phyloP scores from a whole-genome alignment of 30 jellyfish, hydroid and myxozoan genomes.

The Hydractinia symbiolongicarpus region DNA sequence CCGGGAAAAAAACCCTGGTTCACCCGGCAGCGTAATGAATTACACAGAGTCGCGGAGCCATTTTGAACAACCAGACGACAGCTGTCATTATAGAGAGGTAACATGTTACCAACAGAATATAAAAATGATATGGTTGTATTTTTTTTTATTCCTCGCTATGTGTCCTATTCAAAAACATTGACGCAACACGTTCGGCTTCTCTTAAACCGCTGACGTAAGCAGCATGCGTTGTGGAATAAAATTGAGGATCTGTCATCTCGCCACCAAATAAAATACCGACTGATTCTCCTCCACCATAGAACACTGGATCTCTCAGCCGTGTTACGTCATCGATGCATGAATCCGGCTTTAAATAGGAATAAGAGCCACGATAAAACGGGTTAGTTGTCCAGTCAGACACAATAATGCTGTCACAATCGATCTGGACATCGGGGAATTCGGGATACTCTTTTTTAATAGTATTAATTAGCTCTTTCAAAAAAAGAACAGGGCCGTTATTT shows the following conservation, averaged over 20 bases:
- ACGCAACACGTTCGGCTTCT: slow-evolving; percentile 13
- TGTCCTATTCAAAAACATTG: too few species aligned
- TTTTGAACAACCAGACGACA: too few species aligned
- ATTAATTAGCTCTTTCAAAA: neutral
- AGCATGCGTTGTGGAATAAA: slow-evolving; percentile 23
- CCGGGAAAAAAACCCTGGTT: too few species aligned
- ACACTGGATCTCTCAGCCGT: slow-evolving; percentile 8
- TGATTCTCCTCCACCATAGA: neutral
- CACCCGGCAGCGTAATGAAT: too few species aligned
- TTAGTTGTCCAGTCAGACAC: slow-evolving; percentile 7
- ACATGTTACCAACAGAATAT: too few species aligned
- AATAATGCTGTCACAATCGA: neutral
- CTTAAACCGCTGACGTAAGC: slow-evolving; percentile 19
- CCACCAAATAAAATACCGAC: slow-evolving; percentile 8
- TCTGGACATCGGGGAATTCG: neutral
- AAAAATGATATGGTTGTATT: too few species aligned
- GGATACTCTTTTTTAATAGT: neutral
- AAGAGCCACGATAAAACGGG: slow-evolving; percentile 20
- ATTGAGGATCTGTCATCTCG: slow-evolving; percentile 21
- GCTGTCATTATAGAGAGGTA: too few species aligned
- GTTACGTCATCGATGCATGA: neutral
- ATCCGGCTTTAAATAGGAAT: slow-evolving; percentile 16
- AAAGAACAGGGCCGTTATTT: neutral
- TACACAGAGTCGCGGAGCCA: too few species aligned
- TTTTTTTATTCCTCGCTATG: too few species aligned